phyloP scores from a whole-genome alignment of 2,797 vertebrate species.

The Selene dorsalis region DNA sequence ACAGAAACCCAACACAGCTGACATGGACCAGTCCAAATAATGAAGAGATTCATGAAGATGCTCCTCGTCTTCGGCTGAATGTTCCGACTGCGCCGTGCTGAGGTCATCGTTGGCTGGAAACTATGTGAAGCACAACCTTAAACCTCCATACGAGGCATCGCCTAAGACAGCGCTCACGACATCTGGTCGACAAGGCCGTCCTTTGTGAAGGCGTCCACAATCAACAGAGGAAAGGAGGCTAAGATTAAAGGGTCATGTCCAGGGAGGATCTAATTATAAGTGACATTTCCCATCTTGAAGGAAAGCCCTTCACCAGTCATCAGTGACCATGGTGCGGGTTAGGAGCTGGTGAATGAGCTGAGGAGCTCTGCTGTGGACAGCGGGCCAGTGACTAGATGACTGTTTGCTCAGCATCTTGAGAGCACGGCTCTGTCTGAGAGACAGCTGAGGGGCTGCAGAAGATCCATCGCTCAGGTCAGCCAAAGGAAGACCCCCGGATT shows the following conservation, averaged over 20 bases:
- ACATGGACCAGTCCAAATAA: conserved; percentile 27
- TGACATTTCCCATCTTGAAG: conserved; percentile 85
- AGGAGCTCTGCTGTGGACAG: conserved; percentile 67
- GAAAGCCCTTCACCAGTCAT: conserved; percentile 72
- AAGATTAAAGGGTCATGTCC: conserved; percentile 81
- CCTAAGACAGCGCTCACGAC: conserved; percentile 46
- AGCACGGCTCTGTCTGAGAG: conserved; percentile 48
- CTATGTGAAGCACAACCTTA: conserved; percentile 70
- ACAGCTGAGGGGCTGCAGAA: conserved; percentile 44
- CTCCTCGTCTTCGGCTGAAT: conserved; percentile 26
- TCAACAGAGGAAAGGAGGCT: conserved; percentile 73
- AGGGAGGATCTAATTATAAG: conserved; percentile 85
- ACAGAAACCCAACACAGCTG: conserved; percentile 16
- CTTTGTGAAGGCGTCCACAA: conserved; percentile 78
- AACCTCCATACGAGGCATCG: conserved; percentile 53
- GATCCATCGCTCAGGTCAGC: conserved; percentile 65
- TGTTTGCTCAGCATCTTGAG: conserved; percentile 73
- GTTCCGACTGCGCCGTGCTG: conserved; percentile 49
- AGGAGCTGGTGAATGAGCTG: conserved; percentile 67
- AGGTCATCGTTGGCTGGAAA: conserved; percentile 69
- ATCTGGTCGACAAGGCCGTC: conserved; percentile 78
- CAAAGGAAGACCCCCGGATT: conserved; percentile 64
- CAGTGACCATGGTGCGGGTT: conserved; percentile 54
- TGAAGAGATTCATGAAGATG: conserved; percentile 42
- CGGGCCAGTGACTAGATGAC: conserved; percentile 63